Conservation (phyloP, 2,113 vertebrate genomes). For the Empidonax traillii region DNA sequence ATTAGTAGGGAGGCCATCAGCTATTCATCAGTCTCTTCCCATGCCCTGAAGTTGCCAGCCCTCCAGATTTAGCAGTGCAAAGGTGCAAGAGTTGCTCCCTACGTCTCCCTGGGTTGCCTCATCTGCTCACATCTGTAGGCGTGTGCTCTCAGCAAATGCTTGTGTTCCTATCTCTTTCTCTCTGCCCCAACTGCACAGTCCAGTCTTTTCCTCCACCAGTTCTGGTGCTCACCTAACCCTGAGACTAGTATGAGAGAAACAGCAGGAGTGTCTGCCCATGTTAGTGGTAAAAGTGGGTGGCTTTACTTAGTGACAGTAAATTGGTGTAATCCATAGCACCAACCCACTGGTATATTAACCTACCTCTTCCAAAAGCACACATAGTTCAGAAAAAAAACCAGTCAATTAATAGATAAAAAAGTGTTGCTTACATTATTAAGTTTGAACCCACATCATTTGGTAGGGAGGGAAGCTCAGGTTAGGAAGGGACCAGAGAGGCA, state of each 20-base stretch:
- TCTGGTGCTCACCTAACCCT: background rate
- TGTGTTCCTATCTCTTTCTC: background rate
- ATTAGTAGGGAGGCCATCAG: rapidly evolving
- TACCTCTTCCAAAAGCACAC: background rate
- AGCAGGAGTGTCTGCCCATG: background rate
- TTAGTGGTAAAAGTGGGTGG: background rate
- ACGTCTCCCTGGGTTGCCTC: background rate
- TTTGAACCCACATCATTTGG: background rate
- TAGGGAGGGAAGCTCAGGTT: background rate
- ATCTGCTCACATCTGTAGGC: background rate
- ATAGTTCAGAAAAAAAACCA: background rate
- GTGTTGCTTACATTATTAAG: background rate
- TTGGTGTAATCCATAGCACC: background rate
- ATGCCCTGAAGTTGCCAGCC: background rate
- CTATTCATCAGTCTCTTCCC: background rate
- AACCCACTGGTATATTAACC: background rate
- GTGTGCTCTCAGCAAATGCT: background rate
- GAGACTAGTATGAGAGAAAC: background rate
- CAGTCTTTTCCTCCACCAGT: background rate
- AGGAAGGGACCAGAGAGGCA: background rate
- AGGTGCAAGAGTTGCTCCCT: background rate
- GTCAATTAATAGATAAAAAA: background rate
- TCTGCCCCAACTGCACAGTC: background rate
- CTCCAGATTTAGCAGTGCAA: background rate
- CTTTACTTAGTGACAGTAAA: background rate